Evolutionary conservation across 2,797 vertebrate species (phyloP).

Genomic region (Squalus acanthias): DNA sequence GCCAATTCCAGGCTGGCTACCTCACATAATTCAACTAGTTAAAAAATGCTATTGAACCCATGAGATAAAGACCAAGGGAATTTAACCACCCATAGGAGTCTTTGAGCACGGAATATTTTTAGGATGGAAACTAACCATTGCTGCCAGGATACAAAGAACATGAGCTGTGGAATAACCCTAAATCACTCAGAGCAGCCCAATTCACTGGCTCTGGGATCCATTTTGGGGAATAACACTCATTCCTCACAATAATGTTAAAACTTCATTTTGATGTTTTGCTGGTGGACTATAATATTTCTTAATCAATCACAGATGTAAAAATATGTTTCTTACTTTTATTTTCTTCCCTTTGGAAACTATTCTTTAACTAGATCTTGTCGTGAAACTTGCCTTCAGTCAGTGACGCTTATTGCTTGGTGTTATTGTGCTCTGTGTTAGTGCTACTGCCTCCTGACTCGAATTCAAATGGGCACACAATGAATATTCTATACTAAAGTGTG

Average conservation of each 20-base stretch:
- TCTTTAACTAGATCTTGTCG: neutral
- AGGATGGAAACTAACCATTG: neutral
- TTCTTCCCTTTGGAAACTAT: neutral
- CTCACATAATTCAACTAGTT: neutral
- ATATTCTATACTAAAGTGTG: neutral
- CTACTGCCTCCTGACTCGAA: neutral
- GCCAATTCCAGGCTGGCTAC: neutral
- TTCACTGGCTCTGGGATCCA: neutral
- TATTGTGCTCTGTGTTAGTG: neutral
- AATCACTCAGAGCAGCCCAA: neutral
- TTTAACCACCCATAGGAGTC: neutral
- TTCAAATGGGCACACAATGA: neutral
- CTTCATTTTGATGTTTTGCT: neutral
- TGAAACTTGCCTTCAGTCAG: neutral
- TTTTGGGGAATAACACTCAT: neutral
- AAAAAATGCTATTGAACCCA: neutral
- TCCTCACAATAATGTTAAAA: neutral
- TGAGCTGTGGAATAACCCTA: neutral
- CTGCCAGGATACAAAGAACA: neutral
- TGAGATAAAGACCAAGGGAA: neutral
- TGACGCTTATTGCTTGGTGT: neutral
- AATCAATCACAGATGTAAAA: neutral
- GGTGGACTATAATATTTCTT: neutral
- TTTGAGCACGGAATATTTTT: too few relatives aligned
- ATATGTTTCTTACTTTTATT: neutral